Evolutionary conservation across 2,113 vertebrate species (phyloP), one percentile per base, ranked within the genome.

Genomic region (Hyla sarda): DNA sequence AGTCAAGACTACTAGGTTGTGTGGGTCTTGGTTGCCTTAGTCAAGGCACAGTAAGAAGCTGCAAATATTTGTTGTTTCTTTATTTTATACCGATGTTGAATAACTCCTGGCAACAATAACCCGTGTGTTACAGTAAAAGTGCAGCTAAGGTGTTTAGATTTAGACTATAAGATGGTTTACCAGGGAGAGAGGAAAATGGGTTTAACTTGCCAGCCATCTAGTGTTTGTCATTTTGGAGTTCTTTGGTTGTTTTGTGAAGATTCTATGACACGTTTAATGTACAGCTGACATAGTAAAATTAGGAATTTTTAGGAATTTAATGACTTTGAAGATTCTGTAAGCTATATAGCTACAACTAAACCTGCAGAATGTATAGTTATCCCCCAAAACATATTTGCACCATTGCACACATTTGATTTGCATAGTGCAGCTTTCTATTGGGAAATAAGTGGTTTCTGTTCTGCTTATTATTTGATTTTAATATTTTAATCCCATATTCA

Each of bases 1-100:
- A 92, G 87, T 89, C 89, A 91, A 88, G 91, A 90, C 88, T 82
- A 87, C 87, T 93, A 93, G 89, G 73, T 88, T 89, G 87, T 32
- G 47, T 34, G 25, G 25, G 65, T 48, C 74, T 48, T 62, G 82
- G 50, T 50, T 73, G 32, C 30, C 23, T 54, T 9, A 25, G 56
- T 48, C 28, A 11, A 65, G 10, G 60, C 25, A 30, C 58, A 25
- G 58, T 60, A 60, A 50, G 4, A 52, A 75, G 73, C n/a, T 23
- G 17, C 25, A 77, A 52, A 77, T 30, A 11, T 28, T 76, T 11
- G n/a, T 50, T 14, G 9, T 47, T 17, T 0, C 7, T 50, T 48
- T 77, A 2, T 54, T 77, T 52, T 45, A 30, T 13, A 10, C 14
- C 65, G 30, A 25, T 75, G 25, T 16, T 21, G 9, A 74, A 41